Evolutionary conservation across 2,888 invertebrate species (phyloP).

Genomic region (Eupsilia transversa): DNA sequence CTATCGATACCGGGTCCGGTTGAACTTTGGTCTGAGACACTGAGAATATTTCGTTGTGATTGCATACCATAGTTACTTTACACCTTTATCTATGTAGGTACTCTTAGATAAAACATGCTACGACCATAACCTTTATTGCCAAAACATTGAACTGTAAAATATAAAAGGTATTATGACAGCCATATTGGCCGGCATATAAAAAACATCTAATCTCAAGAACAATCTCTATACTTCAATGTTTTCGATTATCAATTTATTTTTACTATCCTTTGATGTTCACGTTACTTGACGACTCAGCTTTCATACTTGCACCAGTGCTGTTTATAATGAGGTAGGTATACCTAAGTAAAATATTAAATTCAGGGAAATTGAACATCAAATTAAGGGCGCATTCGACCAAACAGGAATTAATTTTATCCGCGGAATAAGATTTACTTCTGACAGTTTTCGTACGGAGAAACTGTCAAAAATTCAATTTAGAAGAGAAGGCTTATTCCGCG

Average conservation of each 20-base stretch:
- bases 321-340: background rate
- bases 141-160: slow-evolving; percentile 17
- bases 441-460: too few species aligned
- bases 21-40: background rate
- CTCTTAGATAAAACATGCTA: background rate
- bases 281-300: slow-evolving; percentile 1
- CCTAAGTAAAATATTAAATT: too few species aligned
- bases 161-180: slow-evolving; percentile 16
- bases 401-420: too few species aligned
- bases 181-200: slow-evolving; percentile 15
- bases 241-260: slow-evolving; percentile 24
- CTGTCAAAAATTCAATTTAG: too few species aligned
- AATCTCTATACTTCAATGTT: slow-evolving; percentile 36
- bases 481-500: too few species aligned
- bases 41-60: background rate
- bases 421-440: too few species aligned
- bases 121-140: slow-evolving; percentile 3
- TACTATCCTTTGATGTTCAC: slow-evolving; percentile 26
- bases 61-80: background rate
- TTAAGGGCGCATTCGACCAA: too few species aligned
- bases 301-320: background rate
- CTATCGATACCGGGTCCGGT: background rate
- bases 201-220: slow-evolving; percentile 17
- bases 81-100: background rate
- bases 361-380: too few species aligned